Evolutionary conservation across 35 echinoderm and acorn worm species (phyloP), one percentile per base, ranked within the genome.

Genomic region (Heliocidaris erythrogramma): DNA sequence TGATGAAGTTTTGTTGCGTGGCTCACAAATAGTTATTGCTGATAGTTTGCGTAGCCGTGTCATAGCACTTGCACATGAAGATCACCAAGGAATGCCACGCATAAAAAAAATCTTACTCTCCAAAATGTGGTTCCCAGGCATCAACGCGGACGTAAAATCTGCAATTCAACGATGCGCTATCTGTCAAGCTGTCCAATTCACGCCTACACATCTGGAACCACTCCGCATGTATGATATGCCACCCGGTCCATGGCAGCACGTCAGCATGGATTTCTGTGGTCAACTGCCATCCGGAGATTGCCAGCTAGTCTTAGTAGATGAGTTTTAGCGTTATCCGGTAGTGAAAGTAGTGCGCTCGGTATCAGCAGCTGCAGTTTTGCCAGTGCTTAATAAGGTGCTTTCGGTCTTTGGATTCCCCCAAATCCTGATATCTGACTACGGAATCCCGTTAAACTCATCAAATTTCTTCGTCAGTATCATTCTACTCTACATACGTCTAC

Each of bases 321-420:
- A 96, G 31, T 97, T 92, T 85, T 96, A 56, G 52, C 61, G 96
- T 16, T 98, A 94, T 94, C 97, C 94, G 5, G 95, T 91, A 86
- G 94, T 97, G 0, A 90, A 96, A 47, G 48, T 96, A 31, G 48
- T 97, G 5, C 52, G 48, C 1, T 96, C 97, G 2, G 94, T 94
- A 11, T 96, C 97, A 32, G 94, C 94, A 3, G 48, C 93, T 8
- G 94, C 85, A 89, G 85, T 85, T 30, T 89, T 96, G 30, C 90
- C 95, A 5, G 49, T 85, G 12, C n/a, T 96, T n/a, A n/a, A n/a
- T n/a, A n/a, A n/a, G n/a, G n/a, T n/a, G n/a, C n/a, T n/a, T n/a
- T n/a, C n/a, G n/a, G n/a, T n/a, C n/a, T n/a, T n/a, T n/a, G n/a
- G n/a, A n/a, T n/a, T n/a, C n/a, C n/a, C n/a, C n/a, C n/a, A n/a